Conservation (phyloP, 2,888 invertebrate genomes). For the Caenorhabditis virilis region DNA sequence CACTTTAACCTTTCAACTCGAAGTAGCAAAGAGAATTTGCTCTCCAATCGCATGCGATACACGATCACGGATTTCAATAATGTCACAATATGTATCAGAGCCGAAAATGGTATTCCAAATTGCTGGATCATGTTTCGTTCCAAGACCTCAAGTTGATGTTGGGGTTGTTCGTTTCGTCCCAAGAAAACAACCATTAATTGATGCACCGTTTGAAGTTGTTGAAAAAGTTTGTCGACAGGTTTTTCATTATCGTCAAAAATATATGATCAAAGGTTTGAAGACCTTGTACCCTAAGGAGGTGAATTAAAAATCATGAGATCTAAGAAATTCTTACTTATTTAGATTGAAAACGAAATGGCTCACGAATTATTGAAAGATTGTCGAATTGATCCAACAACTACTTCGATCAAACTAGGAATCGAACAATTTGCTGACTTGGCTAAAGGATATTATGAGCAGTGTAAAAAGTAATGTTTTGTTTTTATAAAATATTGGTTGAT, state of each 20-base stretch:
- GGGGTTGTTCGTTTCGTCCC: conserved; percentile 89
- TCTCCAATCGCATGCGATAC: conserved; percentile 77
- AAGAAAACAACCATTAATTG: conserved; percentile 78
- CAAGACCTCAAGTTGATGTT: conserved; percentile 93
- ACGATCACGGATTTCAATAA: conserved; percentile 87
- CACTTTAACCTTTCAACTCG: conserved; percentile 88
- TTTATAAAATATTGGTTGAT: background rate
- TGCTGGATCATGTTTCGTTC: conserved; percentile 83
- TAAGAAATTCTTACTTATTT: background rate
- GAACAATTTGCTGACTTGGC: conserved; percentile 65
- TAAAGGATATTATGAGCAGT: conserved; percentile 61
- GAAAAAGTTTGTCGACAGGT: conserved; percentile 87
- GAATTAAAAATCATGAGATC: background rate
- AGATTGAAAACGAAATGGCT: conserved; percentile 55
- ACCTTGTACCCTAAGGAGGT: conserved; percentile 62
- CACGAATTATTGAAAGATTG: conserved; percentile 52
- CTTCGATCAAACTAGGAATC: conserved; percentile 56
- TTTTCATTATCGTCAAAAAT: conserved; percentile 87
- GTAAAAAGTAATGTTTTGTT: conserved; percentile 34
- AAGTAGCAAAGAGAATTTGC: conserved; percentile 84
- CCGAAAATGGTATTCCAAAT: conserved; percentile 85
- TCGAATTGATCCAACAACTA: conserved; percentile 47
- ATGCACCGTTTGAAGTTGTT: conserved; percentile 79
- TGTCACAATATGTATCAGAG: conserved; percentile 90
- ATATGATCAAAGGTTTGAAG: conserved; percentile 70